phyloP scores from a whole-genome alignment of 1,140 invertebrate genomes.

The Camponotus floridanus region DNA sequence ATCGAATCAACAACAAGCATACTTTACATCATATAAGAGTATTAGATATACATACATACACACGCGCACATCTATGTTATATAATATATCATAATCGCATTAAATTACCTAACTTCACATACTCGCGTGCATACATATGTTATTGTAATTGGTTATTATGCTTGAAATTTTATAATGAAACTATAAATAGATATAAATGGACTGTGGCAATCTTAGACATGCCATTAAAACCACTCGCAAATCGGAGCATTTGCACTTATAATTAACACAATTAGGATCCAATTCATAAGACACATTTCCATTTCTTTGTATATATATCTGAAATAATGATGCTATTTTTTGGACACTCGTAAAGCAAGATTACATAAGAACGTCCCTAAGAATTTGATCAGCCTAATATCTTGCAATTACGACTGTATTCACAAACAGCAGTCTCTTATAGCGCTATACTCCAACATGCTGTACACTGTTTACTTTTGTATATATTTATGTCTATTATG shows the following conservation, averaged over 20 bases:
- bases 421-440: slow-evolving; percentile 29
- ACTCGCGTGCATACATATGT: slow-evolving; percentile 40
- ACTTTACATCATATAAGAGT: slow-evolving; percentile 43
- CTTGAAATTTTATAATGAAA: slow-evolving; percentile 68
- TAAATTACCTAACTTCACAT: slow-evolving; percentile 58
- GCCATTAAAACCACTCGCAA: slow-evolving; percentile 64
- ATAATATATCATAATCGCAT: slow-evolving; percentile 15
- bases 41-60: slow-evolving; percentile 8
- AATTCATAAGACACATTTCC: slow-evolving; percentile 54
- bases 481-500: slow-evolving; percentile 15
- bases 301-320: background rate
- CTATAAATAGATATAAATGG: slow-evolving; percentile 68
- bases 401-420: slow-evolving; percentile 31
- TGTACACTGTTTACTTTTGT: background rate
- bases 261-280: slow-evolving; percentile 70
- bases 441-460: slow-evolving; percentile 43
- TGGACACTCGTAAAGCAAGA: slow-evolving; percentile 50
- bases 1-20: background rate
- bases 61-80: slow-evolving; percentile 11
- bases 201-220: slow-evolving; percentile 66
- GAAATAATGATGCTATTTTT: slow-evolving; percentile 33
- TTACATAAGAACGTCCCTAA: slow-evolving; percentile 35
- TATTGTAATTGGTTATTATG: slow-evolving; percentile 44
- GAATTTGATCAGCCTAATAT: slow-evolving; percentile 40
- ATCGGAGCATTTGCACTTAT: slow-evolving; percentile 66